phyloP scores from a whole-genome alignment of 2,113 vertebrate genomes.

The Sialia sialis region DNA sequence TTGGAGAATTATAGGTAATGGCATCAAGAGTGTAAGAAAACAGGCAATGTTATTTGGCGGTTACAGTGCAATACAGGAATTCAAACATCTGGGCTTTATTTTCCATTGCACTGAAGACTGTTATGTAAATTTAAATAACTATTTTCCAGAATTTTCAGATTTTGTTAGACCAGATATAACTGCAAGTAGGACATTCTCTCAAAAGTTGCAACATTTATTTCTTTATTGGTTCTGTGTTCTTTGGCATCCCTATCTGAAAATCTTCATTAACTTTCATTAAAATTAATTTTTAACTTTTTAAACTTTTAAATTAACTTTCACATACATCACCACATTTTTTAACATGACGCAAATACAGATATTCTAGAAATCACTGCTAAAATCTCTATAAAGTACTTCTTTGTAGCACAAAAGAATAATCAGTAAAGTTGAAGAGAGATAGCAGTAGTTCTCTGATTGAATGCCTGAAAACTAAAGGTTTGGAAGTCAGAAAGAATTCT shows the following conservation, averaged over 20 bases:
- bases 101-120: background rate
- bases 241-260: background rate
- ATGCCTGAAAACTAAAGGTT: background rate
- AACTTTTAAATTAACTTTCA: background rate
- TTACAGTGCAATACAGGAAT: background rate
- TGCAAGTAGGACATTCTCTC: background rate
- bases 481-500: background rate
- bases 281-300: too few relatives aligned
- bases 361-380: background rate
- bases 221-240: background rate
- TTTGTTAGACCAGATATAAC: background rate
- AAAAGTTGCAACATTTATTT: background rate
- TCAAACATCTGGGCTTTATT: background rate
- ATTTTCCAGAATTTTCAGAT: background rate
- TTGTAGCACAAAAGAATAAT: slow-evolving; percentile 30
- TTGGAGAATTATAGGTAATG: background rate
- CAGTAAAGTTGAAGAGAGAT: background rate
- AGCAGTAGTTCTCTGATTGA: background rate
- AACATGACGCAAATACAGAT: background rate
- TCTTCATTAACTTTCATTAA: background rate
- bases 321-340: background rate
- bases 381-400: slow-evolving; percentile 30
- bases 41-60: background rate
- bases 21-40: background rate
- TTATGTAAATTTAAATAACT: background rate